Evolutionary conservation across 2,888 invertebrate species (phyloP).

Genomic region (Diaperis boleti): DNA sequence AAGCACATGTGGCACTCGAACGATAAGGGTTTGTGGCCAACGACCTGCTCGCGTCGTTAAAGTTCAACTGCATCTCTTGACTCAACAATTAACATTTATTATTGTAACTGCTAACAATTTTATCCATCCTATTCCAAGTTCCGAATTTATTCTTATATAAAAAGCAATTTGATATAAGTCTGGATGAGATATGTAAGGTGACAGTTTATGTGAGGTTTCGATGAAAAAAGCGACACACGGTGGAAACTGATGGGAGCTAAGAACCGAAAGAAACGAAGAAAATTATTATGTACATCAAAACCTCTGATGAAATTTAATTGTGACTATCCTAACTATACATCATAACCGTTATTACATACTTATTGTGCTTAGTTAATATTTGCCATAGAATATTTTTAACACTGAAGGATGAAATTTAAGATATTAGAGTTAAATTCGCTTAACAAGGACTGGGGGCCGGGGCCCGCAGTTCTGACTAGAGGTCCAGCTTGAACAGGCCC

Average conservation of each 20-base stretch:
- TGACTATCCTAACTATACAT: conserved; percentile 56
- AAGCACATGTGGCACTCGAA: conserved; percentile 29
- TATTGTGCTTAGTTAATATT: conserved; percentile 63
- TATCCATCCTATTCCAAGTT: conserved; percentile 54
- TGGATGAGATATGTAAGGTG: conserved; percentile 61
- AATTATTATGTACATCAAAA: conserved; percentile 49
- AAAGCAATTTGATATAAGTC: conserved; percentile 59
- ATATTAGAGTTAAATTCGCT: conserved; percentile 55
- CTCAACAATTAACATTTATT: conserved; percentile 61
- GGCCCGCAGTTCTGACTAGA: conserved; percentile 37
- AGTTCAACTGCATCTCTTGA: conserved; percentile 45
- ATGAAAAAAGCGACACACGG: no score
- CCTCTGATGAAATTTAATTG: conserved; percentile 44
- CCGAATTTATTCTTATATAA: conserved; percentile 56
- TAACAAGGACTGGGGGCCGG: conserved; percentile 50
- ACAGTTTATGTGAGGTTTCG: conserved; percentile 50
- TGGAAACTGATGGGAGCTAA: neutral
- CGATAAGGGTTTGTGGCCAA: conserved; percentile 22
- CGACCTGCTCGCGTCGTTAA: conserved; percentile 34
- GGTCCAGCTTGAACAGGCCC: no score
- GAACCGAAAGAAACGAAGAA: conserved; percentile 18
- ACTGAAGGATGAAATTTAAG: conserved; percentile 58
- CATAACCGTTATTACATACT: conserved; percentile 58
- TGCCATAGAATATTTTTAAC: conserved; percentile 61
- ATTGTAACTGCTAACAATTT: conserved; percentile 59